These are phyloP conservation scores for Neotoma lepida DNA, from an alignment of 2,113 vertebrate genomes.

Conservation along the genomic window DNA sequence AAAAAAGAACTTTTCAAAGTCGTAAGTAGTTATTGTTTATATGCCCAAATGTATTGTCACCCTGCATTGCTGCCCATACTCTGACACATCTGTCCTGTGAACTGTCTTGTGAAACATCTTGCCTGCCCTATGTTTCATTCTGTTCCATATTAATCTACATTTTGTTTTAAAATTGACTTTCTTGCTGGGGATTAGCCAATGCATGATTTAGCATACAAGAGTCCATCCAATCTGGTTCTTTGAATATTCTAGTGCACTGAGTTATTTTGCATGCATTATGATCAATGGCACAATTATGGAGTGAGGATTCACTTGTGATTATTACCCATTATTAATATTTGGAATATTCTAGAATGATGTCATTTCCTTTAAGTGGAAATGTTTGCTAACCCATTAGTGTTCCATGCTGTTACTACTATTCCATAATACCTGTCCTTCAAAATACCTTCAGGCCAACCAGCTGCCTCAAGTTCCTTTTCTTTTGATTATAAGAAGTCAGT, in stretches of 20 bases:
- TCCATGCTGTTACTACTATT: not conserved
- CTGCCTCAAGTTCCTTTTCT: slow-evolving; percentile 17
- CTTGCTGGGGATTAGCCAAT: not conserved
- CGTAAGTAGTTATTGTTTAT: not conserved
- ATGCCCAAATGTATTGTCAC: not conserved
- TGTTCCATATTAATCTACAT: not conserved
- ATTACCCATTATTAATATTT: not conserved
- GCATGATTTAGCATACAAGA: not conserved
- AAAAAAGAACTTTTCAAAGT: not conserved
- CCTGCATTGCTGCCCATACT: not conserved
- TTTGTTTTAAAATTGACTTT: not conserved
- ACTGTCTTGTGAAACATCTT: not conserved
- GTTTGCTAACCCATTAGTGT: slow-evolving; percentile 33
- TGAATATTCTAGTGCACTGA: not conserved
- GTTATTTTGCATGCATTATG: not conserved
- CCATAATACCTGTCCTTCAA: not conserved
- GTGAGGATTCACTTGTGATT: not conserved
- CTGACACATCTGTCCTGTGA: not conserved
- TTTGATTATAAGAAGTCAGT: not conserved
- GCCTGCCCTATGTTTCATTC: not conserved
- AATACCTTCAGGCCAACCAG: not conserved
- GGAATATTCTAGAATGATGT: not conserved
- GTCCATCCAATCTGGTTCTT: not conserved
- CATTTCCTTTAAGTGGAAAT: not conserved
- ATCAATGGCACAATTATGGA: not conserved